Evolutionary conservation across 2,888 invertebrate species (phyloP).

Genomic region (Leucoptera coffeella): DNA sequence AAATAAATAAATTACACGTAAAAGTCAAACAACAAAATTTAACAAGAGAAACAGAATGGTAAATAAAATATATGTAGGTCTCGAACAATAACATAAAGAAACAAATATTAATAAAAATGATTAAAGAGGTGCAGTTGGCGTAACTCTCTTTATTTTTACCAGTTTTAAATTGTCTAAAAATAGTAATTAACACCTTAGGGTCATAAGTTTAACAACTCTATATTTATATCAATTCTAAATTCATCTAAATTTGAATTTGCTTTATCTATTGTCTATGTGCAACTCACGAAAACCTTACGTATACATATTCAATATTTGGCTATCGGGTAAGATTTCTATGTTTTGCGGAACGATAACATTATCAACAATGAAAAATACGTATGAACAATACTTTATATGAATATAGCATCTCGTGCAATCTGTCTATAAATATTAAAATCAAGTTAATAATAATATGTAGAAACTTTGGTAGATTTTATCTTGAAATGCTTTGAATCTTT

Average conservation of each 20-base stretch:
- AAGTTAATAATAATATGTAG: no score
- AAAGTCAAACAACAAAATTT: neutral
- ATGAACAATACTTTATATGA: no score
- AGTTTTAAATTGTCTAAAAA: slow-evolving; percentile 53
- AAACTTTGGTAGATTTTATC: no score
- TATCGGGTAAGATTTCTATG: no score
- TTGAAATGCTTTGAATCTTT: no score
- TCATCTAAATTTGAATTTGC: slow-evolving; percentile 43
- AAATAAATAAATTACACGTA: neutral
- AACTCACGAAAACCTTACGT: slow-evolving; percentile 25
- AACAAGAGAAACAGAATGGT: no score
- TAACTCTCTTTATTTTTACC: slow-evolving; percentile 50
- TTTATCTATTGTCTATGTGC: slow-evolving; percentile 48
- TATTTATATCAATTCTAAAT: slow-evolving; percentile 34
- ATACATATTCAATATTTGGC: slow-evolving; percentile 35
- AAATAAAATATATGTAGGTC: slow-evolving; percentile 8
- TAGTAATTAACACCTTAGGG: slow-evolving; percentile 53
- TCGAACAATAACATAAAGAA: no score
- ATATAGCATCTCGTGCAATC: no score
- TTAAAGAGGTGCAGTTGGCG: slow-evolving; percentile 37
- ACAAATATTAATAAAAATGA: slow-evolving; percentile 23
- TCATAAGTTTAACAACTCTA: slow-evolving; percentile 38
- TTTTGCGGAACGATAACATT: no score
- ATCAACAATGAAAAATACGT: no score
- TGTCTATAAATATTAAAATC: no score